Evolutionary conservation across 2,888 invertebrate genomes (phyloP).

Genomic region (Erannis defoliaria): DNA sequence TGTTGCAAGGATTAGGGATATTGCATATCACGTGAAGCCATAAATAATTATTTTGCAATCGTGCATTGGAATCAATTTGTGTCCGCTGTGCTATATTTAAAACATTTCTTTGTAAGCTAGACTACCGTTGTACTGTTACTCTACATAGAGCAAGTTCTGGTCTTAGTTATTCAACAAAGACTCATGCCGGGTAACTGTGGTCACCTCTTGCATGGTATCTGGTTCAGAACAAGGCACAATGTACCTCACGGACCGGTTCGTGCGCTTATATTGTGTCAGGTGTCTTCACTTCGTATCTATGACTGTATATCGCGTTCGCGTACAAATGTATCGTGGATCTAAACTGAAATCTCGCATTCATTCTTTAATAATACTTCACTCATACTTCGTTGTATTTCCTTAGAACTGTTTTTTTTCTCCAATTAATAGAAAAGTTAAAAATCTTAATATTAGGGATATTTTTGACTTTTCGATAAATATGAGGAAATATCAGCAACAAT

Average conservation of each 20-base stretch:
- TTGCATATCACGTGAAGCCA: too few relatives aligned
- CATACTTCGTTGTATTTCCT: neutral
- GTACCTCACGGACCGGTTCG: slow-evolving; percentile 34
- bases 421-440: too few relatives aligned
- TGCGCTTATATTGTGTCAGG: slow-evolving; percentile 32
- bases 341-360: neutral
- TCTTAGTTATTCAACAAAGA: slow-evolving; percentile 16
- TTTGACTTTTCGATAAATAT: too few relatives aligned
- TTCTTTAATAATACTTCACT: neutral
- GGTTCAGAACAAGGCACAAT: slow-evolving; percentile 35
- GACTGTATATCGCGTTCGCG: slow-evolving; percentile 24
- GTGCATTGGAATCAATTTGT: too few relatives aligned
- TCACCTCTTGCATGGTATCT: slow-evolving; percentile 32
- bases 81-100: too few relatives aligned
- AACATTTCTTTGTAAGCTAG: too few relatives aligned
- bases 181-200: slow-evolving; percentile 21
- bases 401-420: neutral
- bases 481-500: too few relatives aligned
- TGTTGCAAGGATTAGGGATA: too few relatives aligned
- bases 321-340: slow-evolving; percentile 11
- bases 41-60: too few relatives aligned
- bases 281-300: slow-evolving; percentile 25
- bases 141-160: neutral
- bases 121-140: neutral
- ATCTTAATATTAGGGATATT: too few relatives aligned